These are phyloP conservation scores for Eupristina koningsbergeri DNA, from an alignment of 1,140 invertebrate genomes.

Conservation along the genomic window DNA sequence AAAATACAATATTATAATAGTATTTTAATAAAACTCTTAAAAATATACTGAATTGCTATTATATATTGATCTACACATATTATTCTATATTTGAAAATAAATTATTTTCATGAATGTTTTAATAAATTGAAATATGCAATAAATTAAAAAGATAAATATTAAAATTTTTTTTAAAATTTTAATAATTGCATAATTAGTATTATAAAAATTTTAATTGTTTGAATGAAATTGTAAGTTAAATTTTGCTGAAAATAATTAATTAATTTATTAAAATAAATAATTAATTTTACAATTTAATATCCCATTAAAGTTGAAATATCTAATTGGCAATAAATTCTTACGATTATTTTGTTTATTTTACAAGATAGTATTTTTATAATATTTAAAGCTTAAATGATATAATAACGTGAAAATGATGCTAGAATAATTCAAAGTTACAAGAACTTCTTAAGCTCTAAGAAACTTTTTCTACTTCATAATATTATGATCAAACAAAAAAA, in stretches of 20 bases:
- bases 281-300: neutral
- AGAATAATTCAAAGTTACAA: conserved; percentile 23
- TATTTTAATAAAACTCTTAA: no score
- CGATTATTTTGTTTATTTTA: neutral
- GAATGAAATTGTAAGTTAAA: no score
- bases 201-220: no score
- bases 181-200: no score
- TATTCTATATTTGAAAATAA: neutral
- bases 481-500: neutral
- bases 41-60: no score
- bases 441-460: neutral
- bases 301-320: neutral
- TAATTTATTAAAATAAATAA: neutral
- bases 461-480: conserved; percentile 3
- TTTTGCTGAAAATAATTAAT: no score
- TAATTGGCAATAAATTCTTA: neutral
- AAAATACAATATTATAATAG: no score
- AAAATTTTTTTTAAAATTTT: no score
- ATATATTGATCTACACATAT: neutral
- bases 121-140: neutral
- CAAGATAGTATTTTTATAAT: neutral
- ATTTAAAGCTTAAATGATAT: neutral
- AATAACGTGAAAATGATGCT: neutral
- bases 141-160: no score
- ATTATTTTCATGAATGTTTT: neutral